Conservation (phyloP, 2,113 vertebrate genomes). For the Carlito syrichta region DNA sequence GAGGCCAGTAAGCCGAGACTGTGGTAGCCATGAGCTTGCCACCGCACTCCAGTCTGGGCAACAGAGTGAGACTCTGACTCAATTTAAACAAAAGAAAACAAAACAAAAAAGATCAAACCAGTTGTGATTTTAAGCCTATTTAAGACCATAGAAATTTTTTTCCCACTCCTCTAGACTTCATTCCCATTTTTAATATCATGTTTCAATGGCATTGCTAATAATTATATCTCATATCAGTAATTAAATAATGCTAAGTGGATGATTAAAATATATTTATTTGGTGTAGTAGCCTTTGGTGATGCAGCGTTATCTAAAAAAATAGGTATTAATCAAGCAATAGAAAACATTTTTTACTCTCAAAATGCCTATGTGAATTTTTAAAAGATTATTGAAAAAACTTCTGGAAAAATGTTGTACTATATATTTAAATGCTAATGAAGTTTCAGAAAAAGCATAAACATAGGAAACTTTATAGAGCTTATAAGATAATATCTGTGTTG, state of each 20-base stretch:
- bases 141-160: background rate
- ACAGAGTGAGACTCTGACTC: no score
- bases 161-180: background rate
- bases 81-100: no score
- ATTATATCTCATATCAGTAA: background rate
- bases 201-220: background rate
- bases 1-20: no score
- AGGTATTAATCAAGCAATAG: background rate
- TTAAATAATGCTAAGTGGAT: background rate
- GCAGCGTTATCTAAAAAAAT: background rate
- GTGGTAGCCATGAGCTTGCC: no score
- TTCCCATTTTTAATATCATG: background rate
- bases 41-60: no score
- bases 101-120: no score
- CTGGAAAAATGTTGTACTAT: background rate
- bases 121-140: background rate
- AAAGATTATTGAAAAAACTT: background rate
- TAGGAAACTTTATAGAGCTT: background rate
- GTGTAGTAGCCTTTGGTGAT: background rate
- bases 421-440: background rate
- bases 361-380: background rate
- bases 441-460: background rate
- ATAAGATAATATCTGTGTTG: background rate
- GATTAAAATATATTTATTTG: background rate
- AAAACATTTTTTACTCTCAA: no score